Base-by-base conservation (phyloP, 2,797 vertebrate genomes). In the Momotus momota region DNA sequence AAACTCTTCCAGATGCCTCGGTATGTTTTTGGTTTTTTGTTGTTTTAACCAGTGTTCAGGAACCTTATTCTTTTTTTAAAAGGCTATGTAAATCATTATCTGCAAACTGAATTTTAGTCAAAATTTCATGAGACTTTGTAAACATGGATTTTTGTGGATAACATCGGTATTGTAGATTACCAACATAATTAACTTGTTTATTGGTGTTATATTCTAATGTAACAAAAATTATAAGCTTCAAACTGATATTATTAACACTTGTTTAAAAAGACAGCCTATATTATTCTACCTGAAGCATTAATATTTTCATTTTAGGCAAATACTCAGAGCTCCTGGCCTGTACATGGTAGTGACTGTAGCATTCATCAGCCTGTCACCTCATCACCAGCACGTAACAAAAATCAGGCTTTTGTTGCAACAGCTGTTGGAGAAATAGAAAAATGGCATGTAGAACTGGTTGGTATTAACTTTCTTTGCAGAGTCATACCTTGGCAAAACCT, bases 401-500 rank as follows among this genome's bases (percentile, higher is more conserved):
- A 94, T 41, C 84, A 79, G 31, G 16, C 67, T 72, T 93, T 85
- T 85, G 45, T n/a, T 43, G 10, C 80, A 61, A 80, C 72, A 66
- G 57, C 62, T 70, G 31, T 75, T 88, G 69, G 46, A 57, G 98
- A 98, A 67, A 66, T 94, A 73, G 94, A 96, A 45, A 98, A 97
- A 65, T 99, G 98, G 98, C 98, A 96, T 69, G 91, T 97, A 62
- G 98, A 99, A 80, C 91, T 99, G 98, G 99, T 99, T 96, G 85
- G 98, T 98, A 66, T 89, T 85, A 41, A 23, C 38, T 73, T 88
- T 81, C n/a, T 78, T 89, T 54, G 13, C 40, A 16, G 60, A 41
- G 7, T n/a, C 23, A n/a, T 62, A 58, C 54, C 40, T 86, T 64
- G 49, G 33, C 21, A 40, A 80, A 73, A 89, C 8, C 3, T 46